Conservation (phyloP, 2,888 invertebrate genomes). For the Tetranychus piercei region DNA sequence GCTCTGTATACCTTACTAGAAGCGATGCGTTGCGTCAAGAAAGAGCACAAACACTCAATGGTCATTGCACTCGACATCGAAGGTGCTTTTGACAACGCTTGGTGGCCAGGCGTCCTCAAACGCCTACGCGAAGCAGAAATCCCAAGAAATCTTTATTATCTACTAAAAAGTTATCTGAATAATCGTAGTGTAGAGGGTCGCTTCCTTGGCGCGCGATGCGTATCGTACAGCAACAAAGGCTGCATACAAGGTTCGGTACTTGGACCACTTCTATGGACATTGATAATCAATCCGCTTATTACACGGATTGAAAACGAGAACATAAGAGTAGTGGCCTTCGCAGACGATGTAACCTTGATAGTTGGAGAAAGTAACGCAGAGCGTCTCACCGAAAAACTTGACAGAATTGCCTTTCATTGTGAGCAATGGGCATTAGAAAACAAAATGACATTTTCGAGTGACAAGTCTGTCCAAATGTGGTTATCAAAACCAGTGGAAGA, state of each 20-base stretch:
- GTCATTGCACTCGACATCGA: slow-evolving; percentile 15
- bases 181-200: neutral
- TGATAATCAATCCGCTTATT: slow-evolving; percentile 1
- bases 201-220: neutral
- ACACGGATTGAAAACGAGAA: neutral
- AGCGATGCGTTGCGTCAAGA: neutral
- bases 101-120: slow-evolving; percentile 8
- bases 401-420: neutral
- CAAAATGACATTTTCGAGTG: neutral
- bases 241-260: slow-evolving; percentile 12
- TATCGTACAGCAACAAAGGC: neutral
- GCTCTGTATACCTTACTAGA: neutral
- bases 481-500: neutral
- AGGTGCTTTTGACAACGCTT: slow-evolving; percentile 18
- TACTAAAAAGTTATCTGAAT: slow-evolving; percentile 6
- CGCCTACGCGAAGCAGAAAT: neutral
- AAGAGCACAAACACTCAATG: neutral
- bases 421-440: neutral
- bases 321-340: neutral
- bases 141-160: neutral
- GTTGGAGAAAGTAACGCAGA: neutral
- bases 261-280: slow-evolving; percentile 15
- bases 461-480: neutral
- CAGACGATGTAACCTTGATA: slow-evolving; percentile 10
- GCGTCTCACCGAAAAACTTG: too few relatives aligned